Conservation (phyloP, 1,140 invertebrate species). For the Neodiprion virginianus region DNA sequence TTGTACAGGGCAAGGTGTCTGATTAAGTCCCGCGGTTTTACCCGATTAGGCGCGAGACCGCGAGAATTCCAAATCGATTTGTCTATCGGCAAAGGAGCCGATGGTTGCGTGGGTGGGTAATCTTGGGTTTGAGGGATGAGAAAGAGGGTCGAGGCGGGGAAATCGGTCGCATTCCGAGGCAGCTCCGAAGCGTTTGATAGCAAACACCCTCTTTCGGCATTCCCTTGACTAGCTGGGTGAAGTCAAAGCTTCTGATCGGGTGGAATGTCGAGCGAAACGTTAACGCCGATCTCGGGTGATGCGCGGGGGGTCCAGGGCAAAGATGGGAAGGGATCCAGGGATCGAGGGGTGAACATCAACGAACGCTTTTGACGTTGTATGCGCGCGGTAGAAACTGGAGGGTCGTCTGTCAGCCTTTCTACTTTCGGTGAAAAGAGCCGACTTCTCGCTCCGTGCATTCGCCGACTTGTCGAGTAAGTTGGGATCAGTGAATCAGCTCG, state of each 20-base stretch:
- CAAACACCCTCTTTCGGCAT: slow-evolving; percentile 41
- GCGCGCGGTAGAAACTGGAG: background rate
- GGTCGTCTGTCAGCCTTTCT: background rate
- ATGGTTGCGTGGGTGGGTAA: slow-evolving; percentile 14
- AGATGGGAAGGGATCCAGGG: background rate
- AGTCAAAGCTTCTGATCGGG: background rate
- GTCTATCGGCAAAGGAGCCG: slow-evolving; percentile 37
- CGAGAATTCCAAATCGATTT: slow-evolving; percentile 53
- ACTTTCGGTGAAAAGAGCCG: background rate
- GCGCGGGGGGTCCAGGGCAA: background rate
- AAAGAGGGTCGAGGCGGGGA: slow-evolving; percentile 23
- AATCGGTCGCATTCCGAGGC: slow-evolving; percentile 41
- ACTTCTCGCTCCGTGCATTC: background rate
- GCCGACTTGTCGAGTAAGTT: too few relatives aligned
- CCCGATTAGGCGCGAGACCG: slow-evolving; percentile 42
- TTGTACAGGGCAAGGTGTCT: background rate
- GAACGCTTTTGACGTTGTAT: background rate
- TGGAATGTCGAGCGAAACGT: slow-evolving; percentile 10
- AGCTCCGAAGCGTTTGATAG: slow-evolving; percentile 48
- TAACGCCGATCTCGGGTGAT: background rate
- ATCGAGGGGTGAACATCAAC: slow-evolving; percentile 1
- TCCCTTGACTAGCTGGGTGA: background rate
- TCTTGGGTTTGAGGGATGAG: background rate
- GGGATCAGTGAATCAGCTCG: background rate
- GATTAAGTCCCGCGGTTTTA: background rate